Conservation (phyloP, 2,113 vertebrate species). For the Oncorhynchus tshawytscha region DNA sequence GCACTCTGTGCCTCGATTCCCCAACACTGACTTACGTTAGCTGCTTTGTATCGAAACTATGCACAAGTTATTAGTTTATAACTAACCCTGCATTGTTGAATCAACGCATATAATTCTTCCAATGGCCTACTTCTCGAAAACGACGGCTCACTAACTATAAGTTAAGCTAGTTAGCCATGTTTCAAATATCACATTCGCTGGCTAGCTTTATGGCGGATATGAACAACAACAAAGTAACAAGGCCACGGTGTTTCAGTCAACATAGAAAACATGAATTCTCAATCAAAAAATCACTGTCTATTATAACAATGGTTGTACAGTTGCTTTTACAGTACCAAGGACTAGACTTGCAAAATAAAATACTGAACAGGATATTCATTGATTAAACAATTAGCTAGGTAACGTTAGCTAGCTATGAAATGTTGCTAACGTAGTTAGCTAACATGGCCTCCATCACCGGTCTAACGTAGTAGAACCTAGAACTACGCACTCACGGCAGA, state of each 20-base stretch:
- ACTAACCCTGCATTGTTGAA: background rate
- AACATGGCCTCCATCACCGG: constrained; percentile 59
- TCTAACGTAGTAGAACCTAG: background rate
- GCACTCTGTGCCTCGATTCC: constrained; percentile 2
- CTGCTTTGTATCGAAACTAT: too few relatives aligned
- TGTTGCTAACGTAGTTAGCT: constrained; percentile 9
- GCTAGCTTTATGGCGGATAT: constrained; percentile 45
- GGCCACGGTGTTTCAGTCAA: background rate
- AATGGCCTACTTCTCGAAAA: background rate
- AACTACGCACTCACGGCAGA: constrained; percentile 13
- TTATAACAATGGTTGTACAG: background rate
- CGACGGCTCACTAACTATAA: too few relatives aligned
- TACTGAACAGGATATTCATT: too few relatives aligned
- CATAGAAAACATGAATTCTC: background rate
- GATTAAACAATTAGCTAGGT: background rate
- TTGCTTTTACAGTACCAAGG: background rate
- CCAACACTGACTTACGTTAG: background rate
- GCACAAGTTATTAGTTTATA: too few relatives aligned
- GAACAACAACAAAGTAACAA: constrained; percentile 42
- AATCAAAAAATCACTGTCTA: background rate
- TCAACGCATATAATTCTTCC: background rate
- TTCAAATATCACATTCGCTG: background rate
- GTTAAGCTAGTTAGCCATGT: background rate
- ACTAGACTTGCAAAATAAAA: too few relatives aligned
- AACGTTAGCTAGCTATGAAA: background rate